Evolutionary conservation across 1,140 invertebrate genomes (phyloP).

Genomic region (Orius insidiosus): DNA sequence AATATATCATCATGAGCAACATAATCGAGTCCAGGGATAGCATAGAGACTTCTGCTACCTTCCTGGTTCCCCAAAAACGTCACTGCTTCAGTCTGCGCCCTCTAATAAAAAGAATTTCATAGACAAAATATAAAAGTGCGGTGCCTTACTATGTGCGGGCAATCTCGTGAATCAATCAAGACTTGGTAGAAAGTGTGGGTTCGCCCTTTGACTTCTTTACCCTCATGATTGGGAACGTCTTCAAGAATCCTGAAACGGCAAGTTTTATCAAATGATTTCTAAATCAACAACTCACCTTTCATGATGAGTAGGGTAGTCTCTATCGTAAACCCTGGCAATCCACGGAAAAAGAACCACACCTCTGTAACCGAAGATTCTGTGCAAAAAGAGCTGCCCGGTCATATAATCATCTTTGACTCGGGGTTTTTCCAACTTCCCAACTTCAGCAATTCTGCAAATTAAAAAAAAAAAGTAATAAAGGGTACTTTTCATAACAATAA

Average conservation of each 20-base stretch:
- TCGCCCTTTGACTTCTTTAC: conserved; percentile 75
- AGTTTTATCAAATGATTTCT: too few relatives aligned
- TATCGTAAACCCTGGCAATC: conserved; percentile 83
- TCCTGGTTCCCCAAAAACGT: conserved; percentile 95
- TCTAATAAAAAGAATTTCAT: conserved; percentile 31
- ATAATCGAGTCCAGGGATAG: conserved; percentile 90
- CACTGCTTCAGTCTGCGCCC: conserved; percentile 90
- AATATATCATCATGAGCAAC: conserved; percentile 91
- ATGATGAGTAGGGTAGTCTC: conserved; percentile 49
- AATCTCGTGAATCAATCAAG: conserved; percentile 87
- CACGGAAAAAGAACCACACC: conserved; percentile 92
- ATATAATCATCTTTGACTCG: conserved; percentile 82
- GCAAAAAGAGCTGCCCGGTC: conserved; percentile 86
- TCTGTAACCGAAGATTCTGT: conserved; percentile 90
- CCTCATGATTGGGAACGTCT: conserved; percentile 28
- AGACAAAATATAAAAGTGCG: not conserved
- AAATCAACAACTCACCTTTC: conserved; percentile 15
- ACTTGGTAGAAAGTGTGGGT: conserved; percentile 95
- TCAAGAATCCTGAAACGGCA: not conserved
- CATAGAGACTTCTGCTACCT: conserved; percentile 79
- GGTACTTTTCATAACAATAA: too few relatives aligned
- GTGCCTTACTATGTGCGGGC: conserved; percentile 82
- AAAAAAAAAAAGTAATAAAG: conserved; percentile 6
- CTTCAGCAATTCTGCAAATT: conserved; percentile 49
- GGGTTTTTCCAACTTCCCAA: conserved; percentile 60